Evolutionary conservation across 2,113 vertebrate species (phyloP).

Genomic region (Psilopsiagon aurifrons): DNA sequence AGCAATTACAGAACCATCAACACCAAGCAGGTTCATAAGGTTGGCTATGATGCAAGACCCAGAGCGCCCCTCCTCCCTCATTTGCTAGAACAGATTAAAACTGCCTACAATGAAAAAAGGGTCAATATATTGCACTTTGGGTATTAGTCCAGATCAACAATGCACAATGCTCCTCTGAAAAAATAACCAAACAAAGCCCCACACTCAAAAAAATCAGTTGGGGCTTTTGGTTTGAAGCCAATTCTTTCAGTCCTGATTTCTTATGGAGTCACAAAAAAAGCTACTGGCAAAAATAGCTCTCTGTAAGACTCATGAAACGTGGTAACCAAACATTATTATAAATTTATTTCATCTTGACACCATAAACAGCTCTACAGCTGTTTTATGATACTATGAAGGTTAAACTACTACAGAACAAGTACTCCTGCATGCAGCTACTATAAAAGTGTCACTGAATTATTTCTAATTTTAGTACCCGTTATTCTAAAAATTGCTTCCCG

Average conservation of each 20-base stretch:
- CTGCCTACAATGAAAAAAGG: background rate
- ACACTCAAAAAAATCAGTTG: background rate
- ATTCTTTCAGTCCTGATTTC: background rate
- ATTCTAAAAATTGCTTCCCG: conserved; percentile 19
- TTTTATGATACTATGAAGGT: conserved; percentile 52
- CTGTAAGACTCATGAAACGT: background rate
- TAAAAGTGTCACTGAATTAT: conserved; percentile 62
- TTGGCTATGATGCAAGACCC: background rate
- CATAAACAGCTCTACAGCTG: conserved; percentile 23
- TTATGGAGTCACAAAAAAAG: background rate
- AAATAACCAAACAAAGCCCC: background rate
- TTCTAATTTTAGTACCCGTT: conserved; percentile 45
- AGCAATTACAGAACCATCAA: background rate
- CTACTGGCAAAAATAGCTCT: background rate
- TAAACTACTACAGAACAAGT: conserved; percentile 17
- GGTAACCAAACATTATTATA: conserved; percentile 32
- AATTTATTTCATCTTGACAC: conserved; percentile 58
- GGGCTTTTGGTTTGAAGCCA: background rate
- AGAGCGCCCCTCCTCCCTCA: background rate
- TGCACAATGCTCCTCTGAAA: background rate
- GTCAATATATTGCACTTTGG: background rate
- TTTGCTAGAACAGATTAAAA: background rate
- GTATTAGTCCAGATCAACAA: background rate
- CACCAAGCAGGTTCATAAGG: background rate
- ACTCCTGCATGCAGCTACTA: conserved; percentile 12